These are phyloP conservation scores for Campopleginae sp. DNA, from an alignment of 2,888 invertebrate genomes.

Conservation along the genomic window DNA sequence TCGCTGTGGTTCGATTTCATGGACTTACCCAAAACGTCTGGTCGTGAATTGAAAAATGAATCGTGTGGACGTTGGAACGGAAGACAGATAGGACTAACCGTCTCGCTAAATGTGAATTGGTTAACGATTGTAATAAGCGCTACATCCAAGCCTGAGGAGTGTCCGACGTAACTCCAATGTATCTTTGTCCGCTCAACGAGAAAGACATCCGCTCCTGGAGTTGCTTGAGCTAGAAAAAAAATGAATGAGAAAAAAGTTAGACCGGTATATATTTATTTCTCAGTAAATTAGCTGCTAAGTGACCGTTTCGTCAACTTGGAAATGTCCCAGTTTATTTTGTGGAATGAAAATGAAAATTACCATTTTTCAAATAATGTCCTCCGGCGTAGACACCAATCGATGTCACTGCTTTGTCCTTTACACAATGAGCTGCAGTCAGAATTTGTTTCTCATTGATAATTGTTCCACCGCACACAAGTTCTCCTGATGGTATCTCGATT, in stretches of 20 bases:
- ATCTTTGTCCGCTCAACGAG: neutral
- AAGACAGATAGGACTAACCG: neutral
- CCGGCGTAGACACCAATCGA: constrained; percentile 77
- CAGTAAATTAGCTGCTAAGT: no score
- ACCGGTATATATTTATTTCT: neutral
- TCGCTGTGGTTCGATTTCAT: neutral
- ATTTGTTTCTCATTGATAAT: constrained; percentile 77
- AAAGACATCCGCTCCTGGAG: neutral
- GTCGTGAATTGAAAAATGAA: neutral
- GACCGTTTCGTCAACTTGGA: neutral
- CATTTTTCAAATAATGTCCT: constrained; percentile 73
- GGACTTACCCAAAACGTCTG: neutral
- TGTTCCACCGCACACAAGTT: constrained; percentile 77
- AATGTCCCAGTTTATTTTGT: neutral
- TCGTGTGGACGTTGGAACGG: neutral
- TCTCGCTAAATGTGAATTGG: neutral
- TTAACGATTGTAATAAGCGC: neutral
- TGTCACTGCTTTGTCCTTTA: constrained; percentile 18
- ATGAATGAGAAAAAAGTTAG: no score
- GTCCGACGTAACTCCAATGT: neutral
- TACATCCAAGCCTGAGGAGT: neutral
- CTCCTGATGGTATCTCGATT: constrained; percentile 76
- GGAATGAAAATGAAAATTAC: neutral
- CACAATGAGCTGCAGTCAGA: constrained; percentile 81
- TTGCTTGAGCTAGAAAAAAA: neutral